Evolutionary conservation across 1,140 invertebrate genomes (phyloP).

Genomic region (Anastatus disparis): DNA sequence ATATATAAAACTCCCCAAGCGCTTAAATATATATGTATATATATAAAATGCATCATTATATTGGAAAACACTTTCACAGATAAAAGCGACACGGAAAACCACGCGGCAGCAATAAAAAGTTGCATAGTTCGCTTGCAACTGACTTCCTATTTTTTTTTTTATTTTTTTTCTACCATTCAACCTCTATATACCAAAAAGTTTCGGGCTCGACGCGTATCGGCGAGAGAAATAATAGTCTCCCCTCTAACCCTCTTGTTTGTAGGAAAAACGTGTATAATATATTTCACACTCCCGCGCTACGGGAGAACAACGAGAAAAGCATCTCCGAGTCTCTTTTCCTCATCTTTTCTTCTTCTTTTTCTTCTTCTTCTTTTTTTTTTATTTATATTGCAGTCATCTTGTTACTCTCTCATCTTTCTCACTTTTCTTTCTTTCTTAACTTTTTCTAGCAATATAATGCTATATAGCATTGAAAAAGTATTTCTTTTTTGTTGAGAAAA

Average conservation of each 20-base stretch:
- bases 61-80: slow-evolving; percentile 33
- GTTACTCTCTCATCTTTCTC: not conserved
- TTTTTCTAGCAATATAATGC: not conserved
- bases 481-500: not conserved
- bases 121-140: not conserved
- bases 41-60: slow-evolving; percentile 28
- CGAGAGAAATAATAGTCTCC: slow-evolving; percentile 15
- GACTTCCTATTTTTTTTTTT: no score
- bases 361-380: no score
- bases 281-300: not conserved
- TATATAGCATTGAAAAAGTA: not conserved
- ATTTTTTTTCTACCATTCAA: no score
- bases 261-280: slow-evolving; percentile 17
- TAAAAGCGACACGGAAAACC: slow-evolving; percentile 16
- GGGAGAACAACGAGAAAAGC: slow-evolving; percentile 22
- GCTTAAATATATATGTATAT: slow-evolving; percentile 2
- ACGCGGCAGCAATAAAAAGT: slow-evolving; percentile 18
- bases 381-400: slow-evolving; percentile 5
- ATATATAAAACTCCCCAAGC: no score
- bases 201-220: not conserved
- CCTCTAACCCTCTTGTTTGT: not conserved
- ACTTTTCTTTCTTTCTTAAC: no score
- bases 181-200: no score
- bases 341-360: not conserved
- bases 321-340: not conserved